Evolutionary conservation across 2,888 invertebrate genomes (phyloP), one percentile per base, ranked within the genome.

Genomic region (Trachelus troglodyta): DNA sequence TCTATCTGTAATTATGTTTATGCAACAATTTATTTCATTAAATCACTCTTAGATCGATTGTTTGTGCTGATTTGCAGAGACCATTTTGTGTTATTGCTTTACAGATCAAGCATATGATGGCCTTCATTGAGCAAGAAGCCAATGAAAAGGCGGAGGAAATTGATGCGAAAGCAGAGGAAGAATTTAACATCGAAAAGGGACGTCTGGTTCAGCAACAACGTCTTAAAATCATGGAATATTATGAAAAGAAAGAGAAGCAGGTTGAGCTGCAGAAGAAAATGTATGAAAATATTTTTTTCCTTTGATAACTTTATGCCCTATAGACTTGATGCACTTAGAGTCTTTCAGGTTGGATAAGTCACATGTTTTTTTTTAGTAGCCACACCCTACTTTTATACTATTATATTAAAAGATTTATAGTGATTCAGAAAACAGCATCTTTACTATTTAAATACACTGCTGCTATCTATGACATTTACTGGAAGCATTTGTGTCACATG

Each of bases 71-170:
- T 9, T 71, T 34, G 34, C 12, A 33, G 71, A 71, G 30, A 71
- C 34, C 71, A 34, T 71, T 71, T 71, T 31, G 34, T 71, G 12
- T 33, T 71, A 71, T 71, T 71, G 71, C 78, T 87, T 92, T 92
- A 83, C 92, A 99, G 98, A 99, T 99, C 93, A 98, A 99, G 94
- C 99, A 99, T 93, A 99, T 99, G 99, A 99, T 99, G 98, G 99
- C 99, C 93, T 99, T 99, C 95, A 99, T 99, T 93, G 99, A 99
- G 93, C 99, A 99, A 94, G 99, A 99, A 93, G 99, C 99, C 92
- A 99, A 98, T 94, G 99, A 99, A 94, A 99, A 99, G 93, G 99
- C 98, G 76, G 99, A 99, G 93, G 99, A 99, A 95, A 99, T 99
- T 92, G 99, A 99, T 94, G 99, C 99, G 75, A 99, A 99, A 94